A percentile compares a stretch with the other conserved stretches of the same genome.
phyloP scores from a whole-genome alignment of 2,888 invertebrate species.

The Sicus ferrugineus region DNA sequence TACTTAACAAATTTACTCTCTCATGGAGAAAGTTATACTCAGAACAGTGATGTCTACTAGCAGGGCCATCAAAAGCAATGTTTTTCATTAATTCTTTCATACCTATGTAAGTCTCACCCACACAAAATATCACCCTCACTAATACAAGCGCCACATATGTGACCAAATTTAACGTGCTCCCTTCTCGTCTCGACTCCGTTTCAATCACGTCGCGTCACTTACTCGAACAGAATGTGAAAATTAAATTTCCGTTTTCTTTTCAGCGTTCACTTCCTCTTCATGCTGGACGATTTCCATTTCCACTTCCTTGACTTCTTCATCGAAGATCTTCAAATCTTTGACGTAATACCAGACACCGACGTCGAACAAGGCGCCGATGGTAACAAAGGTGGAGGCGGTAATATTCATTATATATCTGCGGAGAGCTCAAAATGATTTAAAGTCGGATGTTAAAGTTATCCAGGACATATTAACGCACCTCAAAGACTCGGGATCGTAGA shows the following conservation, averaged over 20 bases:
- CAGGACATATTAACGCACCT: constrained; percentile 48
- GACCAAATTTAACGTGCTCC: not conserved
- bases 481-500: constrained; percentile 73
- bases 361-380: constrained; percentile 73
- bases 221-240: constrained; percentile 21
- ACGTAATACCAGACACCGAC: constrained; percentile 74
- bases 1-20: too few species aligned
- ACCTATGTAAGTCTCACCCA: too few species aligned
- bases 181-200: not conserved
- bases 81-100: too few species aligned
- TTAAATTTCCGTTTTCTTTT: constrained; percentile 60
- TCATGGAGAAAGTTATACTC: too few species aligned
- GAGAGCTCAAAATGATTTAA: not conserved
- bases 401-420: constrained; percentile 71
- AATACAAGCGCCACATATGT: not conserved
- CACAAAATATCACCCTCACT: not conserved
- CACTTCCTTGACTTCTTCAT: constrained; percentile 67
- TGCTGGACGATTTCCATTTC: constrained; percentile 61
- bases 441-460: not conserved
- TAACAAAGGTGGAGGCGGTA: constrained; percentile 72
- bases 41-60: too few species aligned
- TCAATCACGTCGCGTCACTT: not conserved
- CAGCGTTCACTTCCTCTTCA: constrained; percentile 57
- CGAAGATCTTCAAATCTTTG: constrained; percentile 74
- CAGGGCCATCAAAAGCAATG: too few species aligned